Evolutionary conservation across 64 coral and sea anemone species (phyloP).

Genomic region (Stichodactyla mertensii): DNA sequence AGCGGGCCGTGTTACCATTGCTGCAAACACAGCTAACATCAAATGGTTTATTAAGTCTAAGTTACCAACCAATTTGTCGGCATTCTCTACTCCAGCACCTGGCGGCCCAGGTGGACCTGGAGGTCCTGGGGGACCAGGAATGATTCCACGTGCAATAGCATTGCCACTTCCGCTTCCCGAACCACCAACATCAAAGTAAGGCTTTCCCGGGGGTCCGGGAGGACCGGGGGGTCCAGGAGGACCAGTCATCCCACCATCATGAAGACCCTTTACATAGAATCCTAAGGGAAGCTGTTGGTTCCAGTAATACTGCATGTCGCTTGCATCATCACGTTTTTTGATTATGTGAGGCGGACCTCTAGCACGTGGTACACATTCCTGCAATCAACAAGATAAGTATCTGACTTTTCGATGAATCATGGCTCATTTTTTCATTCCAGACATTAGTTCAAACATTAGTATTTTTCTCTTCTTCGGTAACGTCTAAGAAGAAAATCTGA

Average conservation of each 20-base stretch:
- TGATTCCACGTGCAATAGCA: constrained; percentile 37
- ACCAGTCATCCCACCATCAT: constrained; percentile 36
- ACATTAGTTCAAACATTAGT: neutral
- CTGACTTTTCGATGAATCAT: too few relatives aligned
- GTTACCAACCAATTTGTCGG: neutral
- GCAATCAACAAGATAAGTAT: neutral
- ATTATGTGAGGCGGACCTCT: constrained; percentile 22
- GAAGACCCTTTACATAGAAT: constrained; percentile 60
- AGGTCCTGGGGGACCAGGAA: constrained; percentile 79
- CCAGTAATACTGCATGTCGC: constrained; percentile 51
- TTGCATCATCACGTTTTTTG: neutral
- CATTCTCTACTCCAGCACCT: constrained; percentile 1
- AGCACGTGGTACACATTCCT: constrained; percentile 16
- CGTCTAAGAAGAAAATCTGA: too few relatives aligned
- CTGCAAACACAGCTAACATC: neutral
- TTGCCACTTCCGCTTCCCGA: constrained; percentile 67
- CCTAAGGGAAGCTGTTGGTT: constrained; percentile 72
- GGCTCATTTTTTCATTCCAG: too few relatives aligned
- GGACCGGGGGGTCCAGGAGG: constrained; percentile 61
- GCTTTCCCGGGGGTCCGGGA: constrained; percentile 20
- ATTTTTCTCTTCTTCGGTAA: too few relatives aligned
- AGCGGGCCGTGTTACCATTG: too few relatives aligned
- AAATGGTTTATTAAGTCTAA: neutral
- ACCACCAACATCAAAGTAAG: constrained; percentile 31
- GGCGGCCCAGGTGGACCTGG: constrained; percentile 75